Conservation (phyloP, 2,888 invertebrate species). For the Netelia melanura region DNA sequence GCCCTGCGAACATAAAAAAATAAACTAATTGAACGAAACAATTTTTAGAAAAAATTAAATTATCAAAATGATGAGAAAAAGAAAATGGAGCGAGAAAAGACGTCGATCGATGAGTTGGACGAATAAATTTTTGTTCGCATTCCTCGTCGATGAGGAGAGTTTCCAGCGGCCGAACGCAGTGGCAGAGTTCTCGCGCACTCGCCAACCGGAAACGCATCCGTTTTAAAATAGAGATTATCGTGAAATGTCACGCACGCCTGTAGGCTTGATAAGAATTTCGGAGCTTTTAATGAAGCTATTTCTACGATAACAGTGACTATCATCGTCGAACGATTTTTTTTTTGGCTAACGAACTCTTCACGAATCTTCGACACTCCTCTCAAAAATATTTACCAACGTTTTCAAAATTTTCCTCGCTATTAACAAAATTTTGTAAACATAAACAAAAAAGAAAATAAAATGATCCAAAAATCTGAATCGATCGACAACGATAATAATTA, state of each 20-base stretch:
- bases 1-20: slow-evolving; percentile 59
- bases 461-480: no score
- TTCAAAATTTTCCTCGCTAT: no score
- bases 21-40: neutral
- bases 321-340: slow-evolving; percentile 20
- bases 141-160: neutral
- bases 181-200: neutral
- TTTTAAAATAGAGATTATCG: slow-evolving; percentile 59
- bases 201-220: slow-evolving; percentile 69
- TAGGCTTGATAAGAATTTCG: slow-evolving; percentile 51
- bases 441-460: no score
- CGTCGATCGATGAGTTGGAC: neutral
- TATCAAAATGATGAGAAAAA: neutral
- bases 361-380: neutral
- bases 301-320: slow-evolving; percentile 49
- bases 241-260: slow-evolving; percentile 15
- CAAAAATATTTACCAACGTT: no score
- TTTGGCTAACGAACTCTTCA: slow-evolving; percentile 37
- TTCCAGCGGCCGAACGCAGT: slow-evolving; percentile 9
- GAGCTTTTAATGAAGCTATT: slow-evolving; percentile 49
- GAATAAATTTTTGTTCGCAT: neutral
- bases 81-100: neutral
- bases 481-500: no score
- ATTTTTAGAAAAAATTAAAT: neutral
- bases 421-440: no score